Evolutionary conservation across 2,888 invertebrate species (phyloP).

Genomic region (Chirona hameri): DNA sequence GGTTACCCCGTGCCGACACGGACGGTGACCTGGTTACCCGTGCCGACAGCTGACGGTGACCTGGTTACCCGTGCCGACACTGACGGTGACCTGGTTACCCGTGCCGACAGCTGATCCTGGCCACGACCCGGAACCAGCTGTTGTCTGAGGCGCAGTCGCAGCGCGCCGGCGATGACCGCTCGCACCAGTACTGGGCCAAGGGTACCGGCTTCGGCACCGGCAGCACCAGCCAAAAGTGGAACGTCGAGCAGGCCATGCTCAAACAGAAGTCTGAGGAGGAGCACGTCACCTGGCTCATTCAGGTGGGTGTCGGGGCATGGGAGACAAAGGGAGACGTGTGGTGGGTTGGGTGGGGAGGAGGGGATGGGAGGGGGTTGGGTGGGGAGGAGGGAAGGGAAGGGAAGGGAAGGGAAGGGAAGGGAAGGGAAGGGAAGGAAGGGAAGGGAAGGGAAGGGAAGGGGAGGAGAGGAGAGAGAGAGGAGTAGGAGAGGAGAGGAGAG

Average conservation of each 20-base stretch:
- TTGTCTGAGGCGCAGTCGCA: slow-evolving; percentile 48
- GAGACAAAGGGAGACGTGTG: background rate
- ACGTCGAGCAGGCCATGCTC: slow-evolving; percentile 88
- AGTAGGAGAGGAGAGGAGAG: no score
- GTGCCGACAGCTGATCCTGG: background rate
- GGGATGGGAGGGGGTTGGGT: slow-evolving; percentile 37
- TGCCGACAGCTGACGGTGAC: no score
- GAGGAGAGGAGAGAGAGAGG: no score
- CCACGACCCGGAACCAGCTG: slow-evolving; percentile 12
- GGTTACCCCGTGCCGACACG: no score
- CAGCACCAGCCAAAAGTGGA: slow-evolving; percentile 92
- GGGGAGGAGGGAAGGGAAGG: no score
- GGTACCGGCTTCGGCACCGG: slow-evolving; percentile 96
- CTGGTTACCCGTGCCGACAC: no score
- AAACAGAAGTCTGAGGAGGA: slow-evolving; percentile 88
- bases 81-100: no score
- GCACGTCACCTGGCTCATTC: slow-evolving; percentile 75
- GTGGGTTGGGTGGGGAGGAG: no score
- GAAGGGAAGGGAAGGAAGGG: no score
- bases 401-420: no score
- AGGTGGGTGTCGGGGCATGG: slow-evolving; percentile 62
- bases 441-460: no score
- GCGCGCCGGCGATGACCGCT: slow-evolving; percentile 40
- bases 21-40: no score
- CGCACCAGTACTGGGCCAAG: slow-evolving; percentile 80